These are phyloP conservation scores for Napeogenes sylphis DNA, from an alignment of 2,888 invertebrate species.

Conservation along the genomic window DNA sequence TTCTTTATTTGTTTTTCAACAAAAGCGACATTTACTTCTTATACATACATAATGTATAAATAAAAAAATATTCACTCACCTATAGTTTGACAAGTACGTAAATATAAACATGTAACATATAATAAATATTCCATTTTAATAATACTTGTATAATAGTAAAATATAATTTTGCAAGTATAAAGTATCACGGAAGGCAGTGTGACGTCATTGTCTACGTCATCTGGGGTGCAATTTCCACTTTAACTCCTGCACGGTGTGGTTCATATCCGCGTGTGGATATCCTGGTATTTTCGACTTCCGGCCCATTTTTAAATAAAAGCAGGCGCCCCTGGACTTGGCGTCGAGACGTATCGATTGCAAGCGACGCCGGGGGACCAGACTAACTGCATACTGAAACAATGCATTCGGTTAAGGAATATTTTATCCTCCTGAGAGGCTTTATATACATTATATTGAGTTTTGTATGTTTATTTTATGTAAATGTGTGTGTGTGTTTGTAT, in stretches of 20 bases:
- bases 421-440: not conserved
- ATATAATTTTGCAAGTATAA: no score
- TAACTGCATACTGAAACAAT: slow-evolving; percentile 11
- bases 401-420: slow-evolving; percentile 1
- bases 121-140: no score
- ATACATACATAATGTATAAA: no score
- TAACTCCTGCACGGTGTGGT: not conserved
- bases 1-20: no score
- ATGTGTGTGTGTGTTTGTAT: no score
- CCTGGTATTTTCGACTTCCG: slow-evolving; percentile 25
- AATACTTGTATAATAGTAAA: no score
- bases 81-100: no score
- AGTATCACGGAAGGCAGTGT: not conserved
- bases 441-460: not conserved
- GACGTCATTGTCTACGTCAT: slow-evolving; percentile 10
- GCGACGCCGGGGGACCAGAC: slow-evolving; percentile 34
- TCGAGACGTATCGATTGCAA: slow-evolving; percentile 40
- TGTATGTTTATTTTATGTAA: no score
- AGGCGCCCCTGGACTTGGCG: slow-evolving; percentile 31
- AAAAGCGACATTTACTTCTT: no score
- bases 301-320: slow-evolving; percentile 30
- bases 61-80: no score
- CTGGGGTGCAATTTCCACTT: slow-evolving; percentile 3
- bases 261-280: slow-evolving; percentile 9
- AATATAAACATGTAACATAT: no score